These are phyloP conservation scores for Sarcophaga subvicina DNA, from an alignment of 2,888 invertebrate genomes.

Conservation along the genomic window DNA sequence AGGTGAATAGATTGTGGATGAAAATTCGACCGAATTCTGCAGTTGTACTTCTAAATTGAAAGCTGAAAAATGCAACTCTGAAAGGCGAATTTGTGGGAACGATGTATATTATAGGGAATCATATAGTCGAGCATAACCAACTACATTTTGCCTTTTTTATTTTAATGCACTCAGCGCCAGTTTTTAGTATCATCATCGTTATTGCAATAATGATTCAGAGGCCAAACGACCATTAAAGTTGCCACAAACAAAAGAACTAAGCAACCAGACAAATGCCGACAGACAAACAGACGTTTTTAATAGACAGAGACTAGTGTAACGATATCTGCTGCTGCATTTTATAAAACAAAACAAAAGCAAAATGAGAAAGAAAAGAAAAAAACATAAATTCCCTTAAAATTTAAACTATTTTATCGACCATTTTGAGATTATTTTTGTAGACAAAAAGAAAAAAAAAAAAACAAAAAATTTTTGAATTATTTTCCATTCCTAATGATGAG, in stretches of 20 bases:
- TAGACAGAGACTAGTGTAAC: not conserved
- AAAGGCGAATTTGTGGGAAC: too few relatives aligned
- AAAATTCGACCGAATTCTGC: too few relatives aligned
- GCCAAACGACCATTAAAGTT: slow-evolving; percentile 6
- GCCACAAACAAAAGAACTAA: slow-evolving; percentile 6
- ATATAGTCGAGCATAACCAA: not conserved
- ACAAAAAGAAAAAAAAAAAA: too few relatives aligned
- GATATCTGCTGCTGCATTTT: not conserved
- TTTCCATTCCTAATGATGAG: not conserved
- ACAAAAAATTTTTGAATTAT: too few relatives aligned
- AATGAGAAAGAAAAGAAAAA: too few relatives aligned
- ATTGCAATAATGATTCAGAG: not conserved
- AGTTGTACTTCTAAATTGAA: too few relatives aligned
- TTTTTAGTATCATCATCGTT: not conserved
- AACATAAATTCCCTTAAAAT: too few relatives aligned
- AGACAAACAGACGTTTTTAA: not conserved
- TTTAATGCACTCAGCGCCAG: not conserved
- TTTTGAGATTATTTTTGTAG: not conserved
- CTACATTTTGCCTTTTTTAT: not conserved
- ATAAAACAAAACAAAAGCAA: not conserved
- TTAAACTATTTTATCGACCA: not conserved
- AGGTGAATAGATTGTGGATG: too few relatives aligned
- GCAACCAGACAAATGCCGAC: not conserved
- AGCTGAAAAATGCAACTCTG: too few relatives aligned
- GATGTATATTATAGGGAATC: too few relatives aligned